These are phyloP conservation scores for Actinia equina DNA, from an alignment of 64 coral and sea anemone genomes.

Conservation along the genomic window DNA sequence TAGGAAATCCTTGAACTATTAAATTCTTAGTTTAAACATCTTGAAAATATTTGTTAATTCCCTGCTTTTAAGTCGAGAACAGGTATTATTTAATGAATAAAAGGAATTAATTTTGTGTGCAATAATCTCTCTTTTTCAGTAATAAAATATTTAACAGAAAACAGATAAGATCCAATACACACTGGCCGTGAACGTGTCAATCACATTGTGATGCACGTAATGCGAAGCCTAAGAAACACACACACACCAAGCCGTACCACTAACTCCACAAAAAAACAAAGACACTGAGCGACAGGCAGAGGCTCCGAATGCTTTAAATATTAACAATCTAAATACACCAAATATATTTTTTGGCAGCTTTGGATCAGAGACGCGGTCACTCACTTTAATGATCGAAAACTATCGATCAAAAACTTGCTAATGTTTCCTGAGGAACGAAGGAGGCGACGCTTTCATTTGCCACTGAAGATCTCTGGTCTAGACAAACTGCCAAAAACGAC, in stretches of 20 bases:
- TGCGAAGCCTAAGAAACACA: background rate
- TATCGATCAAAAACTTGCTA: conserved; percentile 3
- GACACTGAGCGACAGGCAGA: background rate
- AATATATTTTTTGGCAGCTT: conserved; percentile 5
- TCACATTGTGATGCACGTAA: conserved; percentile 12
- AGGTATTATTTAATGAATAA: background rate
- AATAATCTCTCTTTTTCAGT: conserved; percentile 1
- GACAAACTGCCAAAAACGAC: background rate
- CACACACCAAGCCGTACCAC: background rate
- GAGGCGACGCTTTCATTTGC: background rate
- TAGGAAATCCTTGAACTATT: background rate
- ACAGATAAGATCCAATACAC: background rate
- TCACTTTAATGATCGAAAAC: background rate
- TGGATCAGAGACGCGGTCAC: background rate
- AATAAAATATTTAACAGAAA: conserved; percentile 19
- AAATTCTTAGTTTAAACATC: background rate
- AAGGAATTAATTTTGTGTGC: background rate
- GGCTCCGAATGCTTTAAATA: conserved; percentile 7
- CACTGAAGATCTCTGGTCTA: background rate
- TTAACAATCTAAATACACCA: conserved; percentile 2
- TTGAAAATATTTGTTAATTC: background rate
- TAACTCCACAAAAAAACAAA: background rate
- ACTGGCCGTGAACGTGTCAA: background rate
- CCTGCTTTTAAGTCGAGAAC: background rate
- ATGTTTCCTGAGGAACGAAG: background rate